Evolutionary conservation across 2,797 vertebrate genomes (phyloP).

Genomic region (Danio kyathit): DNA sequence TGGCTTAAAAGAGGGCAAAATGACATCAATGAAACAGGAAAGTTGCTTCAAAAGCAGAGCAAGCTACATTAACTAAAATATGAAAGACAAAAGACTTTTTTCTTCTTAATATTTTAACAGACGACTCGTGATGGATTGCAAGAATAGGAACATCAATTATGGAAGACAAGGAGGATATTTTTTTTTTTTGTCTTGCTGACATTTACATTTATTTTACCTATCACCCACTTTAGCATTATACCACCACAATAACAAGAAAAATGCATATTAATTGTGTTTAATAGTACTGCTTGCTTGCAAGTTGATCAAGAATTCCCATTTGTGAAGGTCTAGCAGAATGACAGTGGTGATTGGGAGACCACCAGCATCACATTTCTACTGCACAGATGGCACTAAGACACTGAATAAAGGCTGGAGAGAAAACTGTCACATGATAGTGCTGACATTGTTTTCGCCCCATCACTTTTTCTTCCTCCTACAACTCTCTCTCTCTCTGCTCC

Average conservation of each 20-base stretch:
- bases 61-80: not conserved
- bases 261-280: not conserved
- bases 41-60: not conserved
- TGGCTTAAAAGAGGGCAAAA: not conserved
- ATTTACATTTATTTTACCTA: not conserved
- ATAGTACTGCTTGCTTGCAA: not conserved
- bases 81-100: not conserved
- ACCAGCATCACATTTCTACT: conserved; percentile 74
- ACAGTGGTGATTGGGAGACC: conserved; percentile 39
- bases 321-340: conserved; percentile 36
- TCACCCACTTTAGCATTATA: not conserved
- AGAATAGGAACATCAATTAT: not conserved
- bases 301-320: conserved; percentile 20
- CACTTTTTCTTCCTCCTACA: conserved; percentile 65
- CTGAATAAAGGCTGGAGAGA: conserved; percentile 73
- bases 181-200: not conserved
- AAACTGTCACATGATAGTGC: conserved; percentile 65
- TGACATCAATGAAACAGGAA: conserved; percentile 5
- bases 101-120: not conserved
- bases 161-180: not conserved
- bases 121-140: not conserved
- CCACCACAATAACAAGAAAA: not conserved
- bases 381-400: conserved; percentile 81
- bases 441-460: conserved; percentile 56
- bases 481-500: conserved; percentile 61